phyloP scores from a whole-genome alignment of 2,797 vertebrate genomes.

The Bradypus variegatus region DNA sequence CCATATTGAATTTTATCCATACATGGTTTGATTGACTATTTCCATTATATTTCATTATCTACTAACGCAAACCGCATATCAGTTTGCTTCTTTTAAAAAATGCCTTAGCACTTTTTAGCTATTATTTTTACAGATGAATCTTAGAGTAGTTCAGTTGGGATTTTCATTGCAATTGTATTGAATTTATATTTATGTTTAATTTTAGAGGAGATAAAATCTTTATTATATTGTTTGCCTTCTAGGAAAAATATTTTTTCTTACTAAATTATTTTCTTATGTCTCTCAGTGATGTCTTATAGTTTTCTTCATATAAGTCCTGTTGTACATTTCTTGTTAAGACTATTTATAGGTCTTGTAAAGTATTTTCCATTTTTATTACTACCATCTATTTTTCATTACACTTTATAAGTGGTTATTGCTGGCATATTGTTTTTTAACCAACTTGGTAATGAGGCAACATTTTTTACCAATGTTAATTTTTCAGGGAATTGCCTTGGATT shows the following conservation, averaged over 20 bases:
- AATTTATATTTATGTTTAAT: conserved; percentile 15
- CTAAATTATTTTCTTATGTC: conserved; percentile 25
- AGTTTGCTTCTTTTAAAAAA: neutral
- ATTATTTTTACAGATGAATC: neutral
- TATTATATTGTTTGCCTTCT: conserved; percentile 32
- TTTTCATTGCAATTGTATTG: neutral
- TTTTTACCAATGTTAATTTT: conserved; percentile 29
- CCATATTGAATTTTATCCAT: neutral
- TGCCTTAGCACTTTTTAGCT: neutral
- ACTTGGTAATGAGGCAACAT: neutral
- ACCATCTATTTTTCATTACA: neutral
- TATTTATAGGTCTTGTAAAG: conserved; percentile 14
- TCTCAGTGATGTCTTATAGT: neutral
- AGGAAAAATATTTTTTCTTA: conserved; percentile 5
- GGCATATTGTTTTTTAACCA: conserved; percentile 26
- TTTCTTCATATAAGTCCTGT: neutral
- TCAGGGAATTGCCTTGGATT: neutral
- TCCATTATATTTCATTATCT: neutral
- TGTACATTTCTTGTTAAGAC: conserved; percentile 9
- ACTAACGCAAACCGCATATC: neutral
- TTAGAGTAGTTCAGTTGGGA: neutral
- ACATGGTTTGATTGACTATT: neutral
- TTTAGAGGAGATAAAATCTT: conserved; percentile 36
- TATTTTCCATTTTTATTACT: conserved; percentile 19
- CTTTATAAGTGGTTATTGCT: conserved; percentile 34